These are phyloP conservation scores for Bombus pascuorum DNA, from an alignment of 1,140 invertebrate genomes.

Conservation along the genomic window DNA sequence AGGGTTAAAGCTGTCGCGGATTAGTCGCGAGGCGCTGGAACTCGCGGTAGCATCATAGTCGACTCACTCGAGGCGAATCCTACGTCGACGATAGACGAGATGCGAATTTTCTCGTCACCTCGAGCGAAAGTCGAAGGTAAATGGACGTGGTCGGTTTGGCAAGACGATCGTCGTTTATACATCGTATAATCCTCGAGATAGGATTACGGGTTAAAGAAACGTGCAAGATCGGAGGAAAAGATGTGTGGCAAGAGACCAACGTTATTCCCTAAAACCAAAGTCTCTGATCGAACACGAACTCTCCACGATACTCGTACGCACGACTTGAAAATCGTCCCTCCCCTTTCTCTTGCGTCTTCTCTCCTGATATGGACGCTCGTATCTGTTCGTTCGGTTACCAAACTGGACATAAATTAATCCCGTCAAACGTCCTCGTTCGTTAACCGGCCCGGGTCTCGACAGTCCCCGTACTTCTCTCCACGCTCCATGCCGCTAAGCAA, in stretches of 20 bases:
- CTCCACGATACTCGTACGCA: constrained; percentile 47
- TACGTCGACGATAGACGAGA: no score
- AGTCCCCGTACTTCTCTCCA: constrained; percentile 50
- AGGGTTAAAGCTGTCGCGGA: no score
- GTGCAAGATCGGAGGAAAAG: constrained; percentile 10
- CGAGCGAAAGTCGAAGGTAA: background rate
- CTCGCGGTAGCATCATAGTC: no score
- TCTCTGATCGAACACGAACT: constrained; percentile 36
- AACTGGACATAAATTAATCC: constrained; percentile 81
- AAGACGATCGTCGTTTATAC: constrained; percentile 59
- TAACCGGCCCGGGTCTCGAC: constrained; percentile 66
- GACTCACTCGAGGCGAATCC: no score
- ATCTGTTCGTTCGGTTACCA: constrained; percentile 77
- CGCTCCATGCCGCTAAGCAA: constrained; percentile 73
- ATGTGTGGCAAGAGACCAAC: background rate
- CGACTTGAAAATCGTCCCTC: background rate
- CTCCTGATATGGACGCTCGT: constrained; percentile 57
- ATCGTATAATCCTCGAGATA: constrained; percentile 63
- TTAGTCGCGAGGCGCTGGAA: no score
- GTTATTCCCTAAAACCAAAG: constrained; percentile 70
- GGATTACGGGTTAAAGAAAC: constrained; percentile 48
- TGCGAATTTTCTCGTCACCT: background rate
- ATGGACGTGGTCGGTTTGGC: constrained; percentile 57
- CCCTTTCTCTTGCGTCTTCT: constrained; percentile 23
- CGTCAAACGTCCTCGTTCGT: constrained; percentile 81